A percentile compares a stretch with the other conserved stretches of the same genome.
Evolutionary conservation across 2,888 invertebrate species (phyloP).

Genomic region (Prenolepis imparis): DNA sequence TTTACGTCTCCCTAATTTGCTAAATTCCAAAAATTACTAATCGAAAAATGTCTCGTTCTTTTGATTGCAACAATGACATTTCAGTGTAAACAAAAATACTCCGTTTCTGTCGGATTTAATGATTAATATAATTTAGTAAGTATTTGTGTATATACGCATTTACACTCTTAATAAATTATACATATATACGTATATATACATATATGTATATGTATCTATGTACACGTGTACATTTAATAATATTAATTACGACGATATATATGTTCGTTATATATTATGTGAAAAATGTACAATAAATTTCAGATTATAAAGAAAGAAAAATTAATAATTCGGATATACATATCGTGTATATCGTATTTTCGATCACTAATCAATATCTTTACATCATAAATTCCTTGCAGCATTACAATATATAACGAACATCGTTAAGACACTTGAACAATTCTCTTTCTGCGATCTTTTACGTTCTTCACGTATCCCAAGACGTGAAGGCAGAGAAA

Average conservation of each 20-base stretch:
- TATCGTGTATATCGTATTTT: neutral
- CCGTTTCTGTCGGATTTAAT: neutral
- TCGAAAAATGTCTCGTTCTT: neutral
- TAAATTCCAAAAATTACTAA: slow-evolving; percentile 1
- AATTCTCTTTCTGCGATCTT: neutral
- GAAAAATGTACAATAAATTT: neutral
- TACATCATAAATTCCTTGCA: neutral
- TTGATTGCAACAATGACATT: neutral
- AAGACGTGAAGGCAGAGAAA: neutral
- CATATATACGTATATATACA: neutral
- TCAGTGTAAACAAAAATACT: neutral
- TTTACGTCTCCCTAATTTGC: neutral
- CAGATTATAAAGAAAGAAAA: neutral
- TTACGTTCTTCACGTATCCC: neutral
- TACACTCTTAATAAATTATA: too few species aligned
- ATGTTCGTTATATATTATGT: neutral
- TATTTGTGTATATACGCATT: neutral
- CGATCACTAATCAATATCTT: neutral
- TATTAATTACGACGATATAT: neutral
- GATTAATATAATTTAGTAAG: slow-evolving; percentile 6
- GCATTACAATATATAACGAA: neutral
- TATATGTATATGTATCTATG: too few species aligned
- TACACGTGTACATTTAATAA: neutral
- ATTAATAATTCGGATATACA: neutral
- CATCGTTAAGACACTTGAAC: slow-evolving; percentile 6